A percentile compares a stretch with the other conserved stretches of the same genome.
Evolutionary conservation across 2,888 invertebrate species (phyloP).

Genomic region (Acheta domesticus): DNA sequence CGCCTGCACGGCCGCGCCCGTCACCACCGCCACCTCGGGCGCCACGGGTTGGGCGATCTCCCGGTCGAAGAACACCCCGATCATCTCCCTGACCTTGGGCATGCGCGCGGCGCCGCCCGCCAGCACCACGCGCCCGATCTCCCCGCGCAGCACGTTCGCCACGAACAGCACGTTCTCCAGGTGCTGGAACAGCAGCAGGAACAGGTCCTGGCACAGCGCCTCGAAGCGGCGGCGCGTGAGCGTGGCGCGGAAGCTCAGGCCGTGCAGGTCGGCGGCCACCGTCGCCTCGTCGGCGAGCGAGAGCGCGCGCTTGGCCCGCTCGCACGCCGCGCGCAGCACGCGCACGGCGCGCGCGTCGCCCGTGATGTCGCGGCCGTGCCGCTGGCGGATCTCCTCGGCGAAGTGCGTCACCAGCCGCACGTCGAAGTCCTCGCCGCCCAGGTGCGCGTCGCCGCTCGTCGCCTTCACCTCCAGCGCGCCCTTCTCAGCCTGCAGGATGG

Average conservation of each 20-base stretch:
- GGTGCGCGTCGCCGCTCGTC: slow-evolving; percentile 78
- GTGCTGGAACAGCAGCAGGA: slow-evolving; percentile 68
- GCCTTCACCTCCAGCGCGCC: slow-evolving; percentile 53
- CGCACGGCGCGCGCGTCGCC: slow-evolving; percentile 64
- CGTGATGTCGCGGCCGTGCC: slow-evolving; percentile 68
- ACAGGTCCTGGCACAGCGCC: slow-evolving; percentile 68
- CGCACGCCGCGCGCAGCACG: slow-evolving; percentile 70
- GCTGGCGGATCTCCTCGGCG: slow-evolving; percentile 71
- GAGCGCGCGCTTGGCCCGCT: slow-evolving; percentile 71
- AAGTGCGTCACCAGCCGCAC: slow-evolving; percentile 75
- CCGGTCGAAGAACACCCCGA: slow-evolving; percentile 47
- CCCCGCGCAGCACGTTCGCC: slow-evolving; percentile 71
- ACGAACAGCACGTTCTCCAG: slow-evolving; percentile 75
- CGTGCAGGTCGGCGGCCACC: slow-evolving; percentile 72
- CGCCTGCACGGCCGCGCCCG: background rate
- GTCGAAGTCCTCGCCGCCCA: slow-evolving; percentile 77
- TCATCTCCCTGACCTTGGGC: slow-evolving; percentile 70
- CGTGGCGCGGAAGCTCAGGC: slow-evolving; percentile 68
- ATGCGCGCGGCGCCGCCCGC: slow-evolving; percentile 80
- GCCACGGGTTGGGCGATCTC: background rate
- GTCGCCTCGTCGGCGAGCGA: slow-evolving; percentile 73
- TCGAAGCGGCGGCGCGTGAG: slow-evolving; percentile 71
- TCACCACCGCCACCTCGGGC: background rate
- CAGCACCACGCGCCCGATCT: slow-evolving; percentile 74
- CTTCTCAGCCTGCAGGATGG: too few relatives aligned